phyloP scores from a whole-genome alignment of 1,140 invertebrate genomes.

The Drosophila ambigua region DNA sequence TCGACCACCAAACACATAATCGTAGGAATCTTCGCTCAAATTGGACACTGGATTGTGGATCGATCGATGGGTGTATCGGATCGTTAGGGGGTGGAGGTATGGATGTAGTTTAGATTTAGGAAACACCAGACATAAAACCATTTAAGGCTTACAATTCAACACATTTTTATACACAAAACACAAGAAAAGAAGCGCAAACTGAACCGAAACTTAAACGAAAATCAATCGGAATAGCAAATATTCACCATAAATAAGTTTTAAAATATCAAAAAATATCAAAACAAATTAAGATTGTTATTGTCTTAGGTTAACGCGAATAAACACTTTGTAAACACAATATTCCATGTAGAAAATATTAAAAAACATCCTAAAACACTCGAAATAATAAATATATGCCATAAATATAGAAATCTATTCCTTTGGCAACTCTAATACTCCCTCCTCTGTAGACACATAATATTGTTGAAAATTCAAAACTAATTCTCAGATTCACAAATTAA shows the following conservation, averaged over 20 bases:
- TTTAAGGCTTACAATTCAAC: constrained; percentile 9
- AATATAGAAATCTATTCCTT: too few relatives aligned
- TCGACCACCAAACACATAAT: constrained; percentile 84
- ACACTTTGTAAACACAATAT: too few relatives aligned
- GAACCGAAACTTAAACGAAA: constrained; percentile 38
- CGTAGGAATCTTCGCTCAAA: constrained; percentile 84
- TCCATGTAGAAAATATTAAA: too few relatives aligned
- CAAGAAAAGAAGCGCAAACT: constrained; percentile 17
- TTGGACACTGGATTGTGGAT: constrained; percentile 71
- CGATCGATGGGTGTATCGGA: not conserved
- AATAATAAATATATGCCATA: too few relatives aligned
- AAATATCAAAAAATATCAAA: not conserved
- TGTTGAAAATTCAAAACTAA: too few relatives aligned
- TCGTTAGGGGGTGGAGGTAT: not conserved
- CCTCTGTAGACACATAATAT: too few relatives aligned
- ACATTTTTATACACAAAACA: constrained; percentile 7
- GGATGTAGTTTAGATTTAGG: constrained; percentile 11
- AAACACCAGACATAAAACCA: constrained; percentile 16
- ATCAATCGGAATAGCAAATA: constrained; percentile 15
- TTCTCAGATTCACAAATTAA: too few relatives aligned
- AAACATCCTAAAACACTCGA: too few relatives aligned
- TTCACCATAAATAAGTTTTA: constrained; percentile 31
- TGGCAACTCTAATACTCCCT: too few relatives aligned
- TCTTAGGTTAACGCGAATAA: too few relatives aligned
- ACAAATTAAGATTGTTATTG: not conserved